These are phyloP conservation scores for Ibidorhyncha struthersii DNA, from an alignment of 2,113 vertebrate genomes.

Conservation along the genomic window DNA sequence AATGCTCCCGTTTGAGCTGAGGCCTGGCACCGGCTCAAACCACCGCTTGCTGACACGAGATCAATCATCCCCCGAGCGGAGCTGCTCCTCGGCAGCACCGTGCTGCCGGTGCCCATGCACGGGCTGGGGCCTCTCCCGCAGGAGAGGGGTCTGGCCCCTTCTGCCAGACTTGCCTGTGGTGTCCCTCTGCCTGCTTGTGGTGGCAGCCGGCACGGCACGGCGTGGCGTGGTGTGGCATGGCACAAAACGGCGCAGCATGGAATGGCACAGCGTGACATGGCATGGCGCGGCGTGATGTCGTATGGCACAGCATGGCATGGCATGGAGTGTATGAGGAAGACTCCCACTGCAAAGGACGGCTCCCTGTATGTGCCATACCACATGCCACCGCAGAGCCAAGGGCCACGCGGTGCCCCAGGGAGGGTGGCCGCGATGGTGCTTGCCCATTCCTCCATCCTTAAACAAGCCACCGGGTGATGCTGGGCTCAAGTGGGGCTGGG, in stretches of 20 bases:
- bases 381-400: background rate
- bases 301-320: background rate
- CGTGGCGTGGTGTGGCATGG: fast-evolving
- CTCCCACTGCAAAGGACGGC: background rate
- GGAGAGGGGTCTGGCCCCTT: background rate
- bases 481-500: background rate
- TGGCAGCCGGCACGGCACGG: fast-evolving
- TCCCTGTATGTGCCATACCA: background rate
- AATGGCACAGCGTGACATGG: background rate
- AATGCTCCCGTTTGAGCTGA: slow-evolving; percentile 53
- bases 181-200: background rate
- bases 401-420: background rate
- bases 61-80: slow-evolving; percentile 5
- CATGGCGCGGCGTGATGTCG: no score
- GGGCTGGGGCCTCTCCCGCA: background rate
- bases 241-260: background rate
- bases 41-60: slow-evolving; percentile 32
- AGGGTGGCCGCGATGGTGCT: background rate
- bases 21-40: slow-evolving; percentile 65
- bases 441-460: background rate
- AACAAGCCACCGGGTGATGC: background rate
- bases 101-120: background rate
- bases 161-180: background rate
- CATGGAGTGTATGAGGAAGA: background rate
- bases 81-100: background rate